phyloP scores from a whole-genome alignment of 1,140 invertebrate species.

The Caenorhabditis elegans region DNA sequence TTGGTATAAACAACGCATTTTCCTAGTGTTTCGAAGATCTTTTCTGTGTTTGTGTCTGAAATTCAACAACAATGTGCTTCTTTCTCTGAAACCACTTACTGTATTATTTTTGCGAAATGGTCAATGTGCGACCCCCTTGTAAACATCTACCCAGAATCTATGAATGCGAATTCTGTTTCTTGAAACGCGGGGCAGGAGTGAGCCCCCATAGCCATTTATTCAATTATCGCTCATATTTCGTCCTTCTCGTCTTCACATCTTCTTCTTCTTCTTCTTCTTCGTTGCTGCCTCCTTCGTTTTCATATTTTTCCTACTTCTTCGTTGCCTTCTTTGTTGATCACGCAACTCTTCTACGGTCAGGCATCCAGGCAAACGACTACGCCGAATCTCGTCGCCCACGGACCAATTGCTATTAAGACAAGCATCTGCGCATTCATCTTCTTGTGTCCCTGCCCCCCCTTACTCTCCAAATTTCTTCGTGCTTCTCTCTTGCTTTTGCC shows the following conservation, averaged over 20 bases:
- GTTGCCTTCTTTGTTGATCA: slow-evolving; percentile 18
- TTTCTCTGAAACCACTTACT: no score
- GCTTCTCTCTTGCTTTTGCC: neutral
- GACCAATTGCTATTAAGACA: slow-evolving; percentile 31
- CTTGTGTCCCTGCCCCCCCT: neutral
- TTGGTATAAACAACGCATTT: no score
- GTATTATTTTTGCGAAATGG: no score
- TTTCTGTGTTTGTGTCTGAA: neutral
- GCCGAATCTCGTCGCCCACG: slow-evolving; percentile 22
- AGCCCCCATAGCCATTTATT: neutral
- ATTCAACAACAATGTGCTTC: no score
- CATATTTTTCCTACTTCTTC: neutral
- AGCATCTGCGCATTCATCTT: slow-evolving; percentile 26
- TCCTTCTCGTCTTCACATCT: neutral
- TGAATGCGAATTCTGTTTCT: neutral
- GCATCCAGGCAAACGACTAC: slow-evolving; percentile 25
- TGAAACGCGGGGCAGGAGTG: neutral
- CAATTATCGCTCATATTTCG: slow-evolving; percentile 12
- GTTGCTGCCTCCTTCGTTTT: neutral
- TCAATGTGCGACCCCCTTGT: no score
- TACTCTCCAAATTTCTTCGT: neutral
- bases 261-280: neutral
- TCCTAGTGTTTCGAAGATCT: no score
- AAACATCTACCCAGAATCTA: no score
- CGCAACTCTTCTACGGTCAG: slow-evolving; percentile 19